These are phyloP conservation scores for Nymphalis io DNA, from an alignment of 1,140 invertebrate species.

Conservation along the genomic window DNA sequence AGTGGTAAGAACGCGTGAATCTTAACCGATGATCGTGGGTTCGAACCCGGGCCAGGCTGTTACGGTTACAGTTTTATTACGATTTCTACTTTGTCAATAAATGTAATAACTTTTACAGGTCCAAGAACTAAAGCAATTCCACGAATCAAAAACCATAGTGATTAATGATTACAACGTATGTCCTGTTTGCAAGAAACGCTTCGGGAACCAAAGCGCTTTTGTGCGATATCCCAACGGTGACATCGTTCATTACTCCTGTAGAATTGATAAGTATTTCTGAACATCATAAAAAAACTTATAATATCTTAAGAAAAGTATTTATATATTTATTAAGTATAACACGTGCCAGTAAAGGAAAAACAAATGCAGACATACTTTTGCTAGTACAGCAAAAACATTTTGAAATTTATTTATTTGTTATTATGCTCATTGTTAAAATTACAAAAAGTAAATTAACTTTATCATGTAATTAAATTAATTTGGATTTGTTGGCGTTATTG, in stretches of 20 bases:
- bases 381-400: too few relatives aligned
- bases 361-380: too few relatives aligned
- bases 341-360: not conserved
- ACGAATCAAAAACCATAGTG: slow-evolving; percentile 90
- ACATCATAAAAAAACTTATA: not conserved
- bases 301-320: not conserved
- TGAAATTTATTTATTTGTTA: too few relatives aligned
- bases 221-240: slow-evolving; percentile 95
- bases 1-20: too few relatives aligned
- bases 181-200: slow-evolving; percentile 94
- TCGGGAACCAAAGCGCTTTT: slow-evolving; percentile 95
- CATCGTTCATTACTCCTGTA: slow-evolving; percentile 95
- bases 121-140: slow-evolving; percentile 88
- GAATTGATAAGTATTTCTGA: slow-evolving; percentile 51
- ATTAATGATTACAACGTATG: slow-evolving; percentile 94
- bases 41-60: too few relatives aligned
- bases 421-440: too few relatives aligned
- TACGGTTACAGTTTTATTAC: too few relatives aligned
- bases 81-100: not conserved
- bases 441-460: too few relatives aligned
- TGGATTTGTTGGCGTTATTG: too few relatives aligned
- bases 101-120: slow-evolving; percentile 80
- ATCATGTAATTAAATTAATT: too few relatives aligned
- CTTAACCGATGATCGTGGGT: too few relatives aligned
- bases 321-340: not conserved